phyloP scores from a whole-genome alignment of 1,140 invertebrate genomes.

The Drosophila kikkawai region DNA sequence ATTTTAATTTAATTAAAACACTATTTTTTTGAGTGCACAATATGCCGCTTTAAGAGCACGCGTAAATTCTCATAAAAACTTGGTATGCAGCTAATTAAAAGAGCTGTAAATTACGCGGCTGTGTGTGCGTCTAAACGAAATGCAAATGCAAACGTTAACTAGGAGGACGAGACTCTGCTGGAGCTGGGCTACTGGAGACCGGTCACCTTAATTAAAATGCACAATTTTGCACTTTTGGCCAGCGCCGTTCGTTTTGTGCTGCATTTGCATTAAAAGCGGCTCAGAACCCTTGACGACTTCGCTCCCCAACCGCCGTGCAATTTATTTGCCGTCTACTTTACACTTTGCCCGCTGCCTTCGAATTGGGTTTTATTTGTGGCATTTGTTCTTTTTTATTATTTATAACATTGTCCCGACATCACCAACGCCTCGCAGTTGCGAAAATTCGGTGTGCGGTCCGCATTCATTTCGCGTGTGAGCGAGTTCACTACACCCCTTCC shows the following conservation, averaged over 20 bases:
- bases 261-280: slow-evolving; percentile 80
- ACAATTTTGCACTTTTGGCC: slow-evolving; percentile 83
- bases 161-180: slow-evolving; percentile 15
- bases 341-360: slow-evolving; percentile 54
- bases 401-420: slow-evolving; percentile 46
- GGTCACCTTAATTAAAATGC: slow-evolving; percentile 84
- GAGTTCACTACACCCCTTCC: slow-evolving; percentile 1
- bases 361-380: slow-evolving; percentile 64
- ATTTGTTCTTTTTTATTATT: slow-evolving; percentile 60
- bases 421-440: slow-evolving; percentile 24
- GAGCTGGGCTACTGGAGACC: slow-evolving; percentile 30
- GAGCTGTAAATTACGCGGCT: slow-evolving; percentile 76
- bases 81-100: slow-evolving; percentile 80
- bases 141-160: slow-evolving; percentile 67
- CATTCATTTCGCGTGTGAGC: slow-evolving; percentile 81
- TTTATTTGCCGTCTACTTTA: slow-evolving; percentile 79
- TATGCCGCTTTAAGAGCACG: slow-evolving; percentile 76
- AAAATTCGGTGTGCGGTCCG: slow-evolving; percentile 70
- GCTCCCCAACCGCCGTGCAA: slow-evolving; percentile 60
- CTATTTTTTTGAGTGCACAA: slow-evolving; percentile 22
- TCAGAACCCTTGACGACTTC: slow-evolving; percentile 59
- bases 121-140: slow-evolving; percentile 63
- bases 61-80: slow-evolving; percentile 81
- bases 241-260: slow-evolving; percentile 63
- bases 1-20: not conserved